Conservation (phyloP, 2,888 invertebrate genomes). For the Caenorhabditis doughertyi region DNA sequence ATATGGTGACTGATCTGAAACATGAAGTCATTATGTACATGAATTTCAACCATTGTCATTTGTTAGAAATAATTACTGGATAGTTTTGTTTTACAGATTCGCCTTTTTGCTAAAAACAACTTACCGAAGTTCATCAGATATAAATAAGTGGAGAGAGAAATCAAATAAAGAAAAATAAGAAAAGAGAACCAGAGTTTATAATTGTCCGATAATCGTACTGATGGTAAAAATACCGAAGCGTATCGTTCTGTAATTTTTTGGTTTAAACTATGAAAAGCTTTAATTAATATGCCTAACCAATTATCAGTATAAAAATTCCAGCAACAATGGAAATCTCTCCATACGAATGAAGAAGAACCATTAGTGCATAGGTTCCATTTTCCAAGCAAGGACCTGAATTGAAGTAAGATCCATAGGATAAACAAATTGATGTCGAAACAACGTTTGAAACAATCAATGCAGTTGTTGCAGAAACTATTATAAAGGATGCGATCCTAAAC, state of each 20-base stretch:
- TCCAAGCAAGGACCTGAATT: neutral
- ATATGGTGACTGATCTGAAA: neutral
- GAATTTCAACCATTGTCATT: too few species aligned
- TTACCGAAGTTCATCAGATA: conserved; percentile 30
- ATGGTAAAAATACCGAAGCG: conserved; percentile 17
- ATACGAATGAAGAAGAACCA: neutral
- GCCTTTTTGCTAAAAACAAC: neutral
- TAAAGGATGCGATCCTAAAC: conserved; percentile 16
- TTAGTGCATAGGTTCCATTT: neutral
- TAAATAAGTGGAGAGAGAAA: neutral
- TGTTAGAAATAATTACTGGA: too few species aligned
- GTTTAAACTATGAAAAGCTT: too few species aligned
- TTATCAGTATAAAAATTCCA: conserved; percentile 10
- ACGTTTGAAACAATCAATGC: conserved; percentile 4
- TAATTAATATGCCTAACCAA: neutral
- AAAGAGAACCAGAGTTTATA: conserved; percentile 30
- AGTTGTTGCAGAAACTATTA: conserved; percentile 1
- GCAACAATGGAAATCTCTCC: conserved; percentile 8
- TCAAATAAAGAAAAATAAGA: neutral
- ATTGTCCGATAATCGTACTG: conserved; percentile 1
- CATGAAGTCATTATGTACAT: too few species aligned
- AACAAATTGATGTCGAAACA: neutral
- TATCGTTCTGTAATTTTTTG: conserved; percentile 16
- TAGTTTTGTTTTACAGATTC: neutral
- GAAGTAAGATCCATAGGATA: conserved; percentile 12